Evolutionary conservation across 2,888 invertebrate species (phyloP), one percentile per base, ranked within the genome.

Genomic region (Hypena proboscidalis): DNA sequence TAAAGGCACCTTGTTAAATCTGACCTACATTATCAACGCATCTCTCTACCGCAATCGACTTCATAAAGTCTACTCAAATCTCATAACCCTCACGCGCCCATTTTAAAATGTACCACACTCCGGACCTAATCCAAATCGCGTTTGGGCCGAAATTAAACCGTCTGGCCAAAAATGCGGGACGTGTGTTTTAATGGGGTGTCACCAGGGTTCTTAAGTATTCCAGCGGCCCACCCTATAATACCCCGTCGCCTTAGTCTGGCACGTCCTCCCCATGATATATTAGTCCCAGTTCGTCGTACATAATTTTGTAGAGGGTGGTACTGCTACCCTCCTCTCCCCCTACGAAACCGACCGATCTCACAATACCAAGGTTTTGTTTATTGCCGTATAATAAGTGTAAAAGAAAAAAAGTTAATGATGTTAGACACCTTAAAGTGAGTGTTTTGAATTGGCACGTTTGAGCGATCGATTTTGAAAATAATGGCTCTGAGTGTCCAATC

Each of bases 201-300:
- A 84, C 89, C 77, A 77, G 79, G 86, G 89, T 89, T 86, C 90
- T 90, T 90, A 90, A 90, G 90, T 90, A 90, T 90, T 90, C 90
- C 83, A 79, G 82, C 84, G 83, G 83, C 86, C 85, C 87, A 79
- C 87, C 89, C 88, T 65, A 82, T 88, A 90, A 90, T 90, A 85
- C 90, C 85, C 85, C 81, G 87, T 85, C 90, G 89, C 88, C 90
- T 89, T 88, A 89, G 89, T 85, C 87, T 87, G 85, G 87, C 88
- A 89, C 90, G 90, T 89, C 89, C 90, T 87, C 90, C 90, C 89
- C 85, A 77, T 90, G 89, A 90, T 90, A 90, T 90, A 90, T 90
- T 87, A 84, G 85, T 90, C 90, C 90, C 90, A 88, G 90, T 87
- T 85, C 90, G 90, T 90, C 90, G 90, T 90, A 90, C 90, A 90